phyloP scores from a whole-genome alignment of 2,797 vertebrate species.

The Okamejei kenojei region DNA sequence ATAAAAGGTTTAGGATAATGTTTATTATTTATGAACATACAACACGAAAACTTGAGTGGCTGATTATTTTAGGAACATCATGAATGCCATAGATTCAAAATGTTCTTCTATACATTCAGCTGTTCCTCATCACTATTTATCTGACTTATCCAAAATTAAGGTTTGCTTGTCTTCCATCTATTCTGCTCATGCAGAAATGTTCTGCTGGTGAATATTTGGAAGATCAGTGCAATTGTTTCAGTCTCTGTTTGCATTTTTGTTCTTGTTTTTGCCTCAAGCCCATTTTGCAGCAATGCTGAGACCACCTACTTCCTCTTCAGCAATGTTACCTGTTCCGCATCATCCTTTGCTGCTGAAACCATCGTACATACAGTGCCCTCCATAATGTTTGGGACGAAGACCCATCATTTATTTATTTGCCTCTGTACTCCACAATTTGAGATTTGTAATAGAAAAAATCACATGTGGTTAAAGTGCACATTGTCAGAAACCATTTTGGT shows the following conservation, averaged over 20 bases:
- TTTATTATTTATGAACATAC: background rate
- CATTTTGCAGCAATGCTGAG: background rate
- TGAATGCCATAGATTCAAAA: background rate
- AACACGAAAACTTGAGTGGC: background rate
- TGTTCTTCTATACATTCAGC: background rate
- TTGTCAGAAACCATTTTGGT: no score
- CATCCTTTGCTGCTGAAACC: background rate
- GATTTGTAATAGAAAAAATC: no score
- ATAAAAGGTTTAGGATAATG: background rate
- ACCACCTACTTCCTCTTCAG: background rate
- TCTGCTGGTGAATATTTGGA: background rate
- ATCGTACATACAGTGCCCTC: no score
- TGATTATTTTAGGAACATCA: slow-evolving; percentile 6
- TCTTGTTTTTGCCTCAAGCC: background rate
- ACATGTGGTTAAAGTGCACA: no score
- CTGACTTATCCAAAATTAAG: background rate
- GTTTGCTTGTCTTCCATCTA: no score
- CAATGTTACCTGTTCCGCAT: background rate
- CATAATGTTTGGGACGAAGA: no score
- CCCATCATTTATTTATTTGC: no score
- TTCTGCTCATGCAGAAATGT: background rate
- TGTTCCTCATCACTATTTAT: background rate
- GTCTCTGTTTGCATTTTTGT: background rate
- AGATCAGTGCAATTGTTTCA: background rate
- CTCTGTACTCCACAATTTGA: no score